These are phyloP conservation scores for Dysidea cf. avara DNA, from an alignment of 37 sponge, comb jelly and placozoan genomes.

Conservation along the genomic window DNA sequence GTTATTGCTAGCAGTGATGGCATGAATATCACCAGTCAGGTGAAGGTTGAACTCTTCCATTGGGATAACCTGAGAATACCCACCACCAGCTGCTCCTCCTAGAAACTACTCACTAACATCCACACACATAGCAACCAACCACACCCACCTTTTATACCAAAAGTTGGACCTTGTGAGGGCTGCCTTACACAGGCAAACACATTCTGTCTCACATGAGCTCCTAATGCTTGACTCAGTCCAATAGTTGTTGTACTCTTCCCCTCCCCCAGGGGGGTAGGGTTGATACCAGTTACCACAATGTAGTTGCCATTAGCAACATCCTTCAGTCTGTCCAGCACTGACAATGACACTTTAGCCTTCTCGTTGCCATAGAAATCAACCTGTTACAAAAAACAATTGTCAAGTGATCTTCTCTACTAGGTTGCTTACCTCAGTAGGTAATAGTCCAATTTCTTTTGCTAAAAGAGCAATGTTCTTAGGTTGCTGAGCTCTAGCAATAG, in stretches of 20 bases:
- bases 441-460: conserved; percentile 84
- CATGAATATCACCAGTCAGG: conserved; percentile 98
- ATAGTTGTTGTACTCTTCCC: conserved; percentile 98
- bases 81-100: conserved; percentile 99
- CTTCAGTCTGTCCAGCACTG: conserved; percentile 74
- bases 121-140: conserved; percentile 28
- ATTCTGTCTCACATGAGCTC: conserved; percentile 80
- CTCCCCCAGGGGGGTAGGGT: conserved; percentile 97
- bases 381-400: conserved; percentile 15
- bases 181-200: conserved; percentile 95
- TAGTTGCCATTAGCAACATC: conserved; percentile 76
- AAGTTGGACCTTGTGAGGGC: conserved; percentile 98
- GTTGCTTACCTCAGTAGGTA: conserved; percentile 58
- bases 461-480: conserved; percentile 80
- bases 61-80: conserved; percentile 98
- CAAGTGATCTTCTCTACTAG: background rate
- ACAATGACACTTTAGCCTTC: conserved; percentile 92
- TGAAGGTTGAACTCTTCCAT: conserved; percentile 99
- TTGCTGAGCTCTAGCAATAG: conserved; percentile 76
- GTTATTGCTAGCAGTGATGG: conserved; percentile 97
- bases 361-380: conserved; percentile 81
- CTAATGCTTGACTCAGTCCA: conserved; percentile 90
- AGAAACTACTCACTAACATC: background rate
- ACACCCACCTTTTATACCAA: conserved; percentile 91
- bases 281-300: conserved; percentile 85